Base-by-base conservation (phyloP, 2,113 vertebrate genomes). In the Megaleporinus macrocephalus region DNA sequence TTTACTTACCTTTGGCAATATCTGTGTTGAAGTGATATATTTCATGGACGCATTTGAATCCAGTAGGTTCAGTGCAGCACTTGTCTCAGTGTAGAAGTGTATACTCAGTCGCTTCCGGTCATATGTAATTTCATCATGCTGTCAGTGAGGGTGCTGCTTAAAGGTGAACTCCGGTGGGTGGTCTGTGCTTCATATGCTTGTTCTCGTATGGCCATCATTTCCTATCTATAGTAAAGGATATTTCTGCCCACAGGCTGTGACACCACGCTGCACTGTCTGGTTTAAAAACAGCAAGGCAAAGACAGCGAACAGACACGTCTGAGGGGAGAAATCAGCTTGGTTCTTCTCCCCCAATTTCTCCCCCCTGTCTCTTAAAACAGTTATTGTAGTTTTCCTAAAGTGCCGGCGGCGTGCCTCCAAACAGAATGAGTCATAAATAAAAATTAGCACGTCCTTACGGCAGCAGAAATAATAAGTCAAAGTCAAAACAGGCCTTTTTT, bases 381-480 rank as follows among this genome's bases (percentile, higher is more conserved):
- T 73, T 44, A 71, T 24, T 49, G 44, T 18, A 55, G 47, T 53
- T 73, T 53, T 30, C 24, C 47, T 41, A 27, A 51, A 72, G 24
- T 4, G 49, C 33, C 70, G 1, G n/a, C 22, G 53, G 41, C 33
- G 29, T 24, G 61, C 7, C 15, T 36, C n/a, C 30, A 65, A 41
- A 53, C 62, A 27, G 44, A 78, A 62, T 79, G 20, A 63, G 26
- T n/a, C 63, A 68, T 79, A 75, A 78, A 78, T 79, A 74, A 82
- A 85, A 78, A 68, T 65, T 47, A 72, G 57, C 63, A 61, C 62
- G 57, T 18, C 20, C 49, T 14, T 3, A 26, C 44, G 75, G 44
- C 22, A 66, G 73, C 71, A 75, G 72, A 73, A 71, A 57, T 62
- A 57, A 76, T 72, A 76, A 84, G 69, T 71, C 73, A 84, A 80